Evolutionary conservation across 2,113 vertebrate genomes (phyloP), one percentile per base, ranked within the genome.

Genomic region (Danio rerio): DNA sequence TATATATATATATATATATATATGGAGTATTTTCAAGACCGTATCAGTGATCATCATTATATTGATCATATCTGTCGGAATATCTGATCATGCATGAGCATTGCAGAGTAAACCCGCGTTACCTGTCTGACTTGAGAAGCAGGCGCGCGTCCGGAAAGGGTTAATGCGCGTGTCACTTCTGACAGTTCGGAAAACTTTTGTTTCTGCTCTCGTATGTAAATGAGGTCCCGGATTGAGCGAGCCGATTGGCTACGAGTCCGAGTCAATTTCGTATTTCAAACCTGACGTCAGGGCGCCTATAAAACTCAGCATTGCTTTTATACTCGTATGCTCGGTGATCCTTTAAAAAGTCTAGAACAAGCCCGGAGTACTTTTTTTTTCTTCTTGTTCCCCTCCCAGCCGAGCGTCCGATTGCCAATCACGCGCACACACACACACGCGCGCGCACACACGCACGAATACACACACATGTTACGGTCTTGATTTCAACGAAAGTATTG

Each of bases 241-340:
- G 90, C 93, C 92, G 89, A 98, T 98, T 98, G 98, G 97, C 83
- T 93, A 43, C 43, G 88, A 90, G 92, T 92, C 92, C 89, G 87
- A 92, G 94, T 93, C 95, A 90, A 95, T 95, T 96, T 94, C 93
- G 95, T 93, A 93, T 94, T 94, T 93, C 91, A 91, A 89, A 78
- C 80, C 86, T 96, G 97, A 98, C 96, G 96, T 98, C 97, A 98
- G 91, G 88, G 87, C 93, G 88, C 91, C 95, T 97, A 97, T 99
- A 98, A 98, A 98, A 96, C 94, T 96, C 94, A 89, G 96, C 96
- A 95, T 95, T 95, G 96, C 95, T 96, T 97, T 98, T 96, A 96
- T 96, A 97, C 95, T 96, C 95, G 95, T 95, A 94, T 94, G 92
- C 94, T 93, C 95, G 95, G 94, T 95, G 96, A 97, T 94, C 94